Percentiles rank a stretch among this genome's conserved stretches.
Conservation (phyloP, 2,113 vertebrate species). For the Dromiciops gliroides region DNA sequence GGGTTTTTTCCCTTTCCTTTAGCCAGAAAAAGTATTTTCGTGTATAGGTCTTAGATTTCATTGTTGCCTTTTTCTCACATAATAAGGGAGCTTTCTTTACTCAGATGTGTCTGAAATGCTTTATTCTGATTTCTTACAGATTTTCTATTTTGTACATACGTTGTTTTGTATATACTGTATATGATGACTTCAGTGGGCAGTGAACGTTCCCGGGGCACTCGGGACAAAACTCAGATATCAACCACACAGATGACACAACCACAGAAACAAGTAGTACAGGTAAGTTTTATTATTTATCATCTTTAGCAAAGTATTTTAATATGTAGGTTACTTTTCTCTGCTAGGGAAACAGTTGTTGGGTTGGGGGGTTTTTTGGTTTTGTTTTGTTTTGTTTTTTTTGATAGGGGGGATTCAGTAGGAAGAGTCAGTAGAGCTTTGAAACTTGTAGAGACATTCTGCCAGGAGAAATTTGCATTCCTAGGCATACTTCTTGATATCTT, state of each 20-base stretch:
- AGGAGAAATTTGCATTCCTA: not conserved
- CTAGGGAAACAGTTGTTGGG: not conserved
- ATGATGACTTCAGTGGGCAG: slow-evolving; percentile 99
- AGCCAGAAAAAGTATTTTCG: not conserved
- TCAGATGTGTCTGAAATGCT: not conserved
- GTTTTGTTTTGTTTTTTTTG: too few species aligned
- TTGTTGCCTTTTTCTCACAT: not conserved
- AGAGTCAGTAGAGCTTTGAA: not conserved
- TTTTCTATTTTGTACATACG: slow-evolving; percentile 99
- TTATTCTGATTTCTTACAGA: slow-evolving; percentile 82
- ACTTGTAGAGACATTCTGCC: not conserved
- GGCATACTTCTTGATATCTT: not conserved
- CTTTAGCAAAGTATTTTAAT: slow-evolving; percentile 8
- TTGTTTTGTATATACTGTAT: slow-evolving; percentile 99
- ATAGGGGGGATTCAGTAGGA: not conserved
- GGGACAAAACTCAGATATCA: slow-evolving; percentile 92
- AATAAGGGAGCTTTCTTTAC: slow-evolving; percentile 54
- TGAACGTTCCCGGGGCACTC: slow-evolving; percentile 92
- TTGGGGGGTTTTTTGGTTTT: too few species aligned
- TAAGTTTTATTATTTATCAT: slow-evolving; percentile 79
- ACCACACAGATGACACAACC: slow-evolving; percentile 89
- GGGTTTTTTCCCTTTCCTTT: not conserved
- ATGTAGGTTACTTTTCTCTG: not conserved
- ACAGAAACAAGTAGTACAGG: slow-evolving; percentile 96
- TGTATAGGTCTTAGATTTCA: not conserved